phyloP scores from a whole-genome alignment of 2,113 vertebrate species.

The Ctenodactylus gundi region DNA sequence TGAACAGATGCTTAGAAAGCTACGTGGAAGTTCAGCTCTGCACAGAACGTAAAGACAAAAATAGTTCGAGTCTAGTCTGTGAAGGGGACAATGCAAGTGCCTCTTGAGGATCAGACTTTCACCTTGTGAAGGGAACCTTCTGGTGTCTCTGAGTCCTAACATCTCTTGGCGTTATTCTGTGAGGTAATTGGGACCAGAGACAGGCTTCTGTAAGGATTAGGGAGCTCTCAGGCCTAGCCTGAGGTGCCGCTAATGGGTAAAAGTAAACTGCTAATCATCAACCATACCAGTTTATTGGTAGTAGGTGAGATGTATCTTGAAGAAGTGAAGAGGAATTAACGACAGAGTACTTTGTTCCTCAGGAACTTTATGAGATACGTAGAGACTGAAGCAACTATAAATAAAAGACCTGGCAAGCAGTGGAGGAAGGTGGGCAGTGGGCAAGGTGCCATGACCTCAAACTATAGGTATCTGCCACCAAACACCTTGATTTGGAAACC shows the following conservation, averaged over 20 bases:
- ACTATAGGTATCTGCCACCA: neutral
- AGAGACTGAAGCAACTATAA: neutral
- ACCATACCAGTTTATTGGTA: conserved; percentile 42
- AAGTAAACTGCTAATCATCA: neutral
- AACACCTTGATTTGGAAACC: neutral
- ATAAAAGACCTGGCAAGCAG: conserved; percentile 21
- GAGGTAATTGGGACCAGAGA: neutral
- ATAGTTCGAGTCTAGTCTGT: neutral
- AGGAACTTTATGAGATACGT: conserved; percentile 26
- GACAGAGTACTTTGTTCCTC: conserved; percentile 13
- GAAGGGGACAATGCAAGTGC: neutral
- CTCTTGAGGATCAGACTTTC: neutral
- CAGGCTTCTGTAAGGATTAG: neutral
- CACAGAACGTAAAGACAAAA: neutral
- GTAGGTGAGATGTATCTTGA: conserved; percentile 20
- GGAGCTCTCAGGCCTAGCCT: neutral
- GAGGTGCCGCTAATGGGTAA: neutral
- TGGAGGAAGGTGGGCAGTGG: neutral
- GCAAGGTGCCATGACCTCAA: neutral
- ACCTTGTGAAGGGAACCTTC: neutral
- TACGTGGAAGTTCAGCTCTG: neutral
- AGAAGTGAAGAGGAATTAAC: conserved; percentile 50
- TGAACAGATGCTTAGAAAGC: neutral
- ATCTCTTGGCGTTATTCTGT: neutral
- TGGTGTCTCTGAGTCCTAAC: neutral